Percentiles rank a stretch among this genome's conserved stretches.
Conservation (phyloP, 1,140 invertebrate species). For the Drosophila bipectinata region DNA sequence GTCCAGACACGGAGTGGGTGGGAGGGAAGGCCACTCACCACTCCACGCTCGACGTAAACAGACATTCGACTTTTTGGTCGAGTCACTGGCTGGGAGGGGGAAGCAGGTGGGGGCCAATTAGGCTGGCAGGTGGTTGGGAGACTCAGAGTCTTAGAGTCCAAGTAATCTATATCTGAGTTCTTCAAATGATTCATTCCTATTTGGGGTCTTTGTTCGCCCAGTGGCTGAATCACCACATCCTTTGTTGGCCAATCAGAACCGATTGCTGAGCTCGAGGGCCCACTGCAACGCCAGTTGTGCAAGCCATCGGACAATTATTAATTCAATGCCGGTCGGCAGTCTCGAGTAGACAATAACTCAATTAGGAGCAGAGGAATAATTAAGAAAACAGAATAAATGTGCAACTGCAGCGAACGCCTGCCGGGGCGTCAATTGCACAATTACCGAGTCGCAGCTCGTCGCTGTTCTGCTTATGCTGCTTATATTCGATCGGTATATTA, state of each 20-base stretch:
- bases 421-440: conserved; percentile 51
- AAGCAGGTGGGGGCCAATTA: too few species aligned
- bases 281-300: conserved; percentile 21
- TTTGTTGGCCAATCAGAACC: conserved; percentile 20
- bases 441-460: conserved; percentile 40
- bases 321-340: conserved; percentile 38
- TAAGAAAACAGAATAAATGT: conserved; percentile 19
- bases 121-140: too few species aligned
- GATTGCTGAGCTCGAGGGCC: too few species aligned
- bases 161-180: too few species aligned
- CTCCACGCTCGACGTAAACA: conserved; percentile 27
- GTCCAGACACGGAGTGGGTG: conserved; percentile 32
- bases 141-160: too few species aligned
- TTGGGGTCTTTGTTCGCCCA: not conserved
- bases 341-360: conserved; percentile 54
- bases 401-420: conserved; percentile 47
- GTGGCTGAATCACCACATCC: not conserved
- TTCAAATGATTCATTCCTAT: too few species aligned
- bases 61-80: conserved; percentile 32
- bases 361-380: conserved; percentile 38
- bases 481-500: conserved; percentile 8
- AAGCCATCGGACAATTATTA: conserved; percentile 42
- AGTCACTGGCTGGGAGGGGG: conserved; percentile 3
- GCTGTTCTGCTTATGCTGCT: conserved; percentile 29
- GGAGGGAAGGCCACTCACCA: conserved; percentile 32